phyloP scores from a whole-genome alignment of 2,113 vertebrate genomes.

The Pelecanoides urinatrix region DNA sequence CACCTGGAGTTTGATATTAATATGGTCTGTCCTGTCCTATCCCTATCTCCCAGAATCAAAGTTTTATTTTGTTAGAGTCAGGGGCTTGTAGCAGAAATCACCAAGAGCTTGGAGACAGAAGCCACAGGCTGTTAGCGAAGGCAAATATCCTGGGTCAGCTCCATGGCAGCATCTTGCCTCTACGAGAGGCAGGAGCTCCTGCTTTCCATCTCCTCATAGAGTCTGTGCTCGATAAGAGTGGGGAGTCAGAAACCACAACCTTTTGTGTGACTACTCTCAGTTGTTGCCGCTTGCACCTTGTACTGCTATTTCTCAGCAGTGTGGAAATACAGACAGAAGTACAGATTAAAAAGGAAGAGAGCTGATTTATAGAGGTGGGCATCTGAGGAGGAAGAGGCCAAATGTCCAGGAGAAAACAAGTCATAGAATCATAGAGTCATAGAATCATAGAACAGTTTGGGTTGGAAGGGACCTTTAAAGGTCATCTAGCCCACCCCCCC shows the following conservation, averaged over 20 bases:
- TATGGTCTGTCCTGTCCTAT: background rate
- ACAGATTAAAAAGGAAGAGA: background rate
- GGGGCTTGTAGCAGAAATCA: background rate
- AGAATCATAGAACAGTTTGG: too few relatives aligned
- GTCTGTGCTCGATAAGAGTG: accelerated
- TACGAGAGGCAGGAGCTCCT: background rate
- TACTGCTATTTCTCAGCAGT: background rate
- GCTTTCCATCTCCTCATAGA: background rate
- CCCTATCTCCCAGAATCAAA: background rate
- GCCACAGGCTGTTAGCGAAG: background rate
- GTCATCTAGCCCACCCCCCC: too few relatives aligned
- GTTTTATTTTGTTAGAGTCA: background rate
- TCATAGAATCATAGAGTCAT: background rate
- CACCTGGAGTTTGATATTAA: background rate
- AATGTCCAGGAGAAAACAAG: background rate
- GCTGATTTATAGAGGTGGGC: background rate
- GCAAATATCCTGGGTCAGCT: background rate
- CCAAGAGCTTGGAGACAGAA: background rate
- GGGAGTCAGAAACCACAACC: background rate
- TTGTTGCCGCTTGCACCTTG: background rate
- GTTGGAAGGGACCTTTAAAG: too few relatives aligned
- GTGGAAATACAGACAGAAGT: background rate
- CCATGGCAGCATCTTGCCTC: background rate
- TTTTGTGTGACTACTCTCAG: background rate
- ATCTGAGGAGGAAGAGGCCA: background rate